Conservation (phyloP, 2,797 vertebrate species). For the Sebastes minor region DNA sequence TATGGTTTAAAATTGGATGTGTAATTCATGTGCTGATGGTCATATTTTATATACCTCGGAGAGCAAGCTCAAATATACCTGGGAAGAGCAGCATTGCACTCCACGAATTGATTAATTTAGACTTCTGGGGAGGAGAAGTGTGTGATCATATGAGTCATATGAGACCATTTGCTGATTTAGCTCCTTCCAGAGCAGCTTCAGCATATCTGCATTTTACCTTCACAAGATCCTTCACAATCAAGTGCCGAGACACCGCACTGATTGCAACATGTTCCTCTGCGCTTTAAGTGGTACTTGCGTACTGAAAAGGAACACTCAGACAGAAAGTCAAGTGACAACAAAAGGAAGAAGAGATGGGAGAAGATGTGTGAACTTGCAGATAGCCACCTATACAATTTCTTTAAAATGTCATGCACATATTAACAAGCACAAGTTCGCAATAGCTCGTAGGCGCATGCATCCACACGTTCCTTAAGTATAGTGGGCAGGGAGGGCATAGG, state of each 20-base stretch:
- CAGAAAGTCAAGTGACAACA: conserved; percentile 60
- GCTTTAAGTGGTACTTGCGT: conserved; percentile 41
- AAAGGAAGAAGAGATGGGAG: conserved; percentile 2
- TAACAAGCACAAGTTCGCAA: neutral
- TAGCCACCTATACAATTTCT: neutral
- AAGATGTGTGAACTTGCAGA: neutral
- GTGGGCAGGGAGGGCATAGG: neutral
- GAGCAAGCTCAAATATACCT: neutral
- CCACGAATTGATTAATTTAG: conserved; percentile 1
- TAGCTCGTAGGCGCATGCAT: neutral
- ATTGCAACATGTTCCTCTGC: conserved; percentile 60
- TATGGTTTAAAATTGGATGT: neutral
- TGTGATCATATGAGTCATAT: neutral
- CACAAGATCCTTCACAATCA: conserved; percentile 67
- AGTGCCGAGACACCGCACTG: conserved; percentile 58
- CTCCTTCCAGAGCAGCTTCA: conserved; percentile 15
- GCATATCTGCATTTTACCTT: conserved; percentile 48
- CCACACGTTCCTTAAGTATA: neutral
- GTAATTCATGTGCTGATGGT: neutral
- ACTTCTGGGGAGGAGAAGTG: neutral
- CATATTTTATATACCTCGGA: neutral
- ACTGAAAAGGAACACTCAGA: conserved; percentile 27
- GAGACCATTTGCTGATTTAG: conserved; percentile 8
- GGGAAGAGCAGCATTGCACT: neutral
- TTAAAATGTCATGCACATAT: conserved; percentile 10